Conservation (phyloP, 2,797 vertebrate species). For the Neopelma chrysocephalum region DNA sequence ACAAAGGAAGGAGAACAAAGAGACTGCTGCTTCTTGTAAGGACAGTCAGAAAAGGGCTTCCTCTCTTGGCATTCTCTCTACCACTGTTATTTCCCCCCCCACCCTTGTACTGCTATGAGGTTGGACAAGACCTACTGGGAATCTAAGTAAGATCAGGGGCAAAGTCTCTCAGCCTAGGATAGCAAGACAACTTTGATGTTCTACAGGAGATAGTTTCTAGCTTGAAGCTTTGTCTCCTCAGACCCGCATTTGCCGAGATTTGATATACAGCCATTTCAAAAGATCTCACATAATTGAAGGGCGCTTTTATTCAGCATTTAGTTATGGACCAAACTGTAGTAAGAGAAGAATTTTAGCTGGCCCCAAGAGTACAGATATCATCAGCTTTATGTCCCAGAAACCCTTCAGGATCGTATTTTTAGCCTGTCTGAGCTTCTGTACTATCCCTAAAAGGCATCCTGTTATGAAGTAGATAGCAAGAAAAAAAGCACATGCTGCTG, state of each 20-base stretch:
- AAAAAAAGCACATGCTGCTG: constrained; percentile 1
- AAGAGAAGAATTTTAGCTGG: neutral
- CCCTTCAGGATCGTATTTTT: constrained; percentile 33
- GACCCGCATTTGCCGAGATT: neutral
- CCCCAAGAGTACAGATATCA: neutral
- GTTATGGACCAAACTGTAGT: neutral
- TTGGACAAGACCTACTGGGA: neutral
- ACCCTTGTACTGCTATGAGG: neutral
- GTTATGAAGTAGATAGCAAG: constrained; percentile 28
- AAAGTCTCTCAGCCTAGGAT: neutral
- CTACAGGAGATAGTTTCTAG: neutral
- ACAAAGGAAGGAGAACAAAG: neutral
- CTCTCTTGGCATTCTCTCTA: neutral
- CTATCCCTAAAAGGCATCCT: constrained; percentile 37
- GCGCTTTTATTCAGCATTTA: neutral
- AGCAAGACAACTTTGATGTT: neutral
- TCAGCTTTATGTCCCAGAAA: constrained; percentile 29
- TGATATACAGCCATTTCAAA: constrained; percentile 1
- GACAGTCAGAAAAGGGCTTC: neutral
- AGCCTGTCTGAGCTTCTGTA: constrained; percentile 19
- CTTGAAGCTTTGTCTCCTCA: constrained; percentile 14
- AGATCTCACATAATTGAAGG: neutral
- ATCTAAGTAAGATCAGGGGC: neutral
- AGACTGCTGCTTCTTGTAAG: neutral
- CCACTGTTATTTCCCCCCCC: neutral